Percentiles rank a stretch among this genome's conserved stretches.
Evolutionary conservation across 2,888 invertebrate species (phyloP).

Genomic region (Mellilla xanthometata): DNA sequence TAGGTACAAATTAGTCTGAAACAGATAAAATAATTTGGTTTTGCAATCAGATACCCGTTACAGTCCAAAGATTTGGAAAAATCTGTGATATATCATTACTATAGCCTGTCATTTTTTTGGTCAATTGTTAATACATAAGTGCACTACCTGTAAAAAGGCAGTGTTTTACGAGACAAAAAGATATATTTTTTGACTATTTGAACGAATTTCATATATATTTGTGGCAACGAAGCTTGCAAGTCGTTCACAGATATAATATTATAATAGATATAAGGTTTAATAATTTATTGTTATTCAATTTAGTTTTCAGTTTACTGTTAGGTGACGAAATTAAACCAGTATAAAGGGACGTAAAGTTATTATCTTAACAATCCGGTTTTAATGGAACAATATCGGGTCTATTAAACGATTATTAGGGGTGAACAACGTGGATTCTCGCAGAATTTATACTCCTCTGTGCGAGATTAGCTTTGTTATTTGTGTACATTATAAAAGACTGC

Average conservation of each 20-base stretch:
- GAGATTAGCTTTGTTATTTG: slow-evolving; percentile 73
- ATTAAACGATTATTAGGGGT: slow-evolving; percentile 59
- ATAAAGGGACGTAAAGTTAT: slow-evolving; percentile 79
- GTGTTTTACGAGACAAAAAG: slow-evolving; percentile 74
- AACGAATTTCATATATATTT: slow-evolving; percentile 72
- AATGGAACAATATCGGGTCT: slow-evolving; percentile 60
- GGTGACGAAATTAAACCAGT: slow-evolving; percentile 82
- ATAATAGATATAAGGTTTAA: slow-evolving; percentile 81
- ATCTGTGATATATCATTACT: slow-evolving; percentile 82
- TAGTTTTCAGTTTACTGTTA: slow-evolving; percentile 77
- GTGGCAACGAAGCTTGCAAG: slow-evolving; percentile 74
- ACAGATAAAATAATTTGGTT: slow-evolving; percentile 44
- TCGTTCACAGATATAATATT: slow-evolving; percentile 76
- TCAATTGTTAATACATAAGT: slow-evolving; percentile 81
- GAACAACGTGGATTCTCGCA: slow-evolving; percentile 74
- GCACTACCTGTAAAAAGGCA: slow-evolving; percentile 60
- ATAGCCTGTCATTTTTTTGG: slow-evolving; percentile 80
- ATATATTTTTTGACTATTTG: slow-evolving; percentile 83
- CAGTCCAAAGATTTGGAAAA: slow-evolving; percentile 81
- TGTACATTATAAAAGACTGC: slow-evolving; percentile 80
- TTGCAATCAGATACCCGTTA: slow-evolving; percentile 74
- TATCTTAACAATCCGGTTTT: slow-evolving; percentile 70
- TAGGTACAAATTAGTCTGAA: slow-evolving; percentile 70
- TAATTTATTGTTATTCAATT: slow-evolving; percentile 82
- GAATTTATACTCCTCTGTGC: slow-evolving; percentile 50